Evolutionary conservation across 2,113 vertebrate genomes (phyloP).

Genomic region (Hemiscyllium ocellatum): DNA sequence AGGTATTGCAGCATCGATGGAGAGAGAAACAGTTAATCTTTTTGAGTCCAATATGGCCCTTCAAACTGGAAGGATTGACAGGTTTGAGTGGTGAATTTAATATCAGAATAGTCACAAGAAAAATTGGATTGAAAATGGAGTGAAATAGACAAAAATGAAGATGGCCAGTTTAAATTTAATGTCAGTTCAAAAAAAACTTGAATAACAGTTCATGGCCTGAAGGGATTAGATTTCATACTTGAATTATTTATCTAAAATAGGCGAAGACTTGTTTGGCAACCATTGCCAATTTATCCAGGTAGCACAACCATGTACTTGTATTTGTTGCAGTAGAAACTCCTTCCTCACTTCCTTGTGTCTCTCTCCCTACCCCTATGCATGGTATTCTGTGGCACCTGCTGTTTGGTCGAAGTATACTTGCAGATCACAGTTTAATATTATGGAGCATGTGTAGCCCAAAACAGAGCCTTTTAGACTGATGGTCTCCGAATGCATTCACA

Average conservation of each 20-base stretch:
- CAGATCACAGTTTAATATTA: neutral
- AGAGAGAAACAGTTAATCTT: too few relatives aligned
- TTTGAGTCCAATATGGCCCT: too few relatives aligned
- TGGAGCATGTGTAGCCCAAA: neutral
- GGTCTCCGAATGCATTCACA: neutral
- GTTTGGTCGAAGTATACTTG: neutral
- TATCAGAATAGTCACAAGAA: neutral
- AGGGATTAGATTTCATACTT: too few relatives aligned
- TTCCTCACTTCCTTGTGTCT: neutral
- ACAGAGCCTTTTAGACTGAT: neutral
- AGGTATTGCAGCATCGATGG: too few relatives aligned
- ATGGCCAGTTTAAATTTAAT: neutral
- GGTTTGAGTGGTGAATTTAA: neutral
- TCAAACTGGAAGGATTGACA: too few relatives aligned
- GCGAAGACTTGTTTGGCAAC: neutral
- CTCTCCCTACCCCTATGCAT: neutral
- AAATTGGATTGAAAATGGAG: neutral
- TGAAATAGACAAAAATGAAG: neutral
- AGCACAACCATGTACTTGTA: neutral
- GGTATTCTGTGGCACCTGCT: neutral
- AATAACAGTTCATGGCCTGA: neutral
- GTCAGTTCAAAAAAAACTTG: neutral
- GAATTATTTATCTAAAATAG: neutral
- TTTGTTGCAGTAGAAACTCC: neutral
- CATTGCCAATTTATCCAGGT: neutral